Percentiles rank a stretch among this genome's conserved stretches.
Conservation (phyloP, 1,140 invertebrate species). For the Drosophila baimaii region DNA sequence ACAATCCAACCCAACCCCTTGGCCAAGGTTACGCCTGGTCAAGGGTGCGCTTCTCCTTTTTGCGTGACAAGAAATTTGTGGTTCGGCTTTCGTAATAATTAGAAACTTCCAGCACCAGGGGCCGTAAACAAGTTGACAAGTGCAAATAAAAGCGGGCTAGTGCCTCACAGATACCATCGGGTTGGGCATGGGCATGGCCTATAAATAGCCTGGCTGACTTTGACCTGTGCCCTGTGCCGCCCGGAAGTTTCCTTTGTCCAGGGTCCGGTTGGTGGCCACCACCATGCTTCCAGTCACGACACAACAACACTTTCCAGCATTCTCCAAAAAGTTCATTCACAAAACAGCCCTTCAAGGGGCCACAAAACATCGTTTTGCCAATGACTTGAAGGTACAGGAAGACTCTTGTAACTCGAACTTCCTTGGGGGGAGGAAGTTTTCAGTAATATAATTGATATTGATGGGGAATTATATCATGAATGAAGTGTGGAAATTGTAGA, state of each 20-base stretch:
- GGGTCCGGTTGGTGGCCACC: slow-evolving; percentile 1
- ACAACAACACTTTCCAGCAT: slow-evolving; percentile 23
- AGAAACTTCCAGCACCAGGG: slow-evolving; percentile 44
- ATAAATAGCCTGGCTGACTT: slow-evolving; percentile 53
- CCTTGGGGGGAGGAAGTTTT: no score
- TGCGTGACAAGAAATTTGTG: slow-evolving; percentile 49
- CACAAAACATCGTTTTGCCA: slow-evolving; percentile 43
- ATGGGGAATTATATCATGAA: neutral
- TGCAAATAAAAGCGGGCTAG: slow-evolving; percentile 45
- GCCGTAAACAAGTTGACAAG: slow-evolving; percentile 61
- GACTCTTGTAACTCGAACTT: neutral
- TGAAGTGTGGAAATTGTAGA: neutral
- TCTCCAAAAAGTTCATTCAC: slow-evolving; percentile 66
- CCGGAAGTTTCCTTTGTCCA: slow-evolving; percentile 17
- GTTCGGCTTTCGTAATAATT: slow-evolving; percentile 36
- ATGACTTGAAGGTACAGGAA: slow-evolving; percentile 11
- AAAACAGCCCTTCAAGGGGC: slow-evolving; percentile 44
- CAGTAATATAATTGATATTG: neutral
- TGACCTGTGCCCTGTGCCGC: slow-evolving; percentile 29
- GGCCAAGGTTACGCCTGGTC: slow-evolving; percentile 47
- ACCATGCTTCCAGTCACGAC: slow-evolving; percentile 21
- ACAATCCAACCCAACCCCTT: neutral
- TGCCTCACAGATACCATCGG: slow-evolving; percentile 30
- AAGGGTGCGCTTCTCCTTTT: slow-evolving; percentile 42
- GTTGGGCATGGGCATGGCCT: slow-evolving; percentile 4